Conservation (phyloP, 2,113 vertebrate species). For the Marmota flaviventris region DNA sequence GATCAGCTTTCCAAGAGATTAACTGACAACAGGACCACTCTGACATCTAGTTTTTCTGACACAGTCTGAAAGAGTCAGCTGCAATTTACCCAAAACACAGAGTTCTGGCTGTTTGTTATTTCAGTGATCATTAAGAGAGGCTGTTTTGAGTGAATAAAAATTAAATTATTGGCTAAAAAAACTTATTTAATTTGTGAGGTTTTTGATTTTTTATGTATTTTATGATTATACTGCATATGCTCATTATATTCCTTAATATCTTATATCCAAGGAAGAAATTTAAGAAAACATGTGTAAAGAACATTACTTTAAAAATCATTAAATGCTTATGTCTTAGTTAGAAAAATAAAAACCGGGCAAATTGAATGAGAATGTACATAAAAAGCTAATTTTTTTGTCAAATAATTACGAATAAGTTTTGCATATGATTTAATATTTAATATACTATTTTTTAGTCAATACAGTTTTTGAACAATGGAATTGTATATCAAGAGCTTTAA, state of each 20-base stretch:
- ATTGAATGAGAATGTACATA: background rate
- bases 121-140: background rate
- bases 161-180: conserved; percentile 47
- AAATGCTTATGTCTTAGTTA: background rate
- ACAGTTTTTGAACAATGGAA: background rate
- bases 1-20: background rate
- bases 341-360: background rate
- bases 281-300: background rate
- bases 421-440: background rate
- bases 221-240: background rate
- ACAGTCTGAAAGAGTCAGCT: background rate
- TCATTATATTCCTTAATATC: background rate
- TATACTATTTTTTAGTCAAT: background rate
- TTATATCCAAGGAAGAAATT: background rate
- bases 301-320: background rate
- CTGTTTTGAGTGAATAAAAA: background rate
- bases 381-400: background rate
- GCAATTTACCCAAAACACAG: background rate
- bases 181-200: background rate
- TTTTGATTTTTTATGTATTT: background rate
- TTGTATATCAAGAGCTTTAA: background rate
- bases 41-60: background rate
- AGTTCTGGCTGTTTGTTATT: background rate
- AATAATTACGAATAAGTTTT: background rate
- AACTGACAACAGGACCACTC: background rate